A percentile compares a stretch with the other conserved stretches of the same genome.
These are phyloP conservation scores for Pteronotus mesoamericanus DNA, from an alignment of 2,797 vertebrate genomes.

Conservation along the genomic window DNA sequence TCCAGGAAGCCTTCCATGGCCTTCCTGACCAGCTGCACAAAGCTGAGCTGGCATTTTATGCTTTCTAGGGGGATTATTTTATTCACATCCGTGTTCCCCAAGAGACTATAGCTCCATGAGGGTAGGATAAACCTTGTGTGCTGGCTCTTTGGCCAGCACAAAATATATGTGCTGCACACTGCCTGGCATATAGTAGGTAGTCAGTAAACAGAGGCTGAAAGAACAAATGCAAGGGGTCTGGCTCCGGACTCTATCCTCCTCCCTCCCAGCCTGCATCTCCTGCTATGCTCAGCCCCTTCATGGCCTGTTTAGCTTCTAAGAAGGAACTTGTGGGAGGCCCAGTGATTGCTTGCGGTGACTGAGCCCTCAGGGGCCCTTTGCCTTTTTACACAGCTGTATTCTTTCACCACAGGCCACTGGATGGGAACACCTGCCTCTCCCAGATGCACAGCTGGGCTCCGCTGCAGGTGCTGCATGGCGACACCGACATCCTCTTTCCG, in stretches of 20 bases:
- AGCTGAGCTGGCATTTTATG: not conserved
- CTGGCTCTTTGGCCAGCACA: not conserved
- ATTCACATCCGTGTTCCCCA: fast-evolving
- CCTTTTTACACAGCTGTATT: not conserved
- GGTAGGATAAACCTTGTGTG: not conserved
- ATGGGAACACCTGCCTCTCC: slow-evolving; percentile 85
- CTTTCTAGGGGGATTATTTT: not conserved
- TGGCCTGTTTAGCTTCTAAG: not conserved
- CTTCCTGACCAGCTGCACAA: not conserved
- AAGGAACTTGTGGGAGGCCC: not conserved
- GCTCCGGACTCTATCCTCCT: fast-evolving
- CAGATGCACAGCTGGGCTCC: slow-evolving; percentile 90
- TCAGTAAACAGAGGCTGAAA: not conserved
- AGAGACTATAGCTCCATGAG: not conserved
- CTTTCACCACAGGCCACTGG: slow-evolving; percentile 81
- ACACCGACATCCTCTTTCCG: slow-evolving; percentile 91
- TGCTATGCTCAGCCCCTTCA: fast-evolving
- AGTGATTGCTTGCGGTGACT: not conserved
- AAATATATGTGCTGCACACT: not conserved
- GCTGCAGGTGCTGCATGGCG: slow-evolving; percentile 87
- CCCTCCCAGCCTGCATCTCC: no score
- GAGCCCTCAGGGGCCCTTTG: not conserved
- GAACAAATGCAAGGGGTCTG: fast-evolving
- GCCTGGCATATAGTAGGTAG: not conserved
- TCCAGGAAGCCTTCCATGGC: not conserved